Conservation (phyloP, 92 coral and sea anemone genomes). For the Micromussa lordhowensis region DNA sequence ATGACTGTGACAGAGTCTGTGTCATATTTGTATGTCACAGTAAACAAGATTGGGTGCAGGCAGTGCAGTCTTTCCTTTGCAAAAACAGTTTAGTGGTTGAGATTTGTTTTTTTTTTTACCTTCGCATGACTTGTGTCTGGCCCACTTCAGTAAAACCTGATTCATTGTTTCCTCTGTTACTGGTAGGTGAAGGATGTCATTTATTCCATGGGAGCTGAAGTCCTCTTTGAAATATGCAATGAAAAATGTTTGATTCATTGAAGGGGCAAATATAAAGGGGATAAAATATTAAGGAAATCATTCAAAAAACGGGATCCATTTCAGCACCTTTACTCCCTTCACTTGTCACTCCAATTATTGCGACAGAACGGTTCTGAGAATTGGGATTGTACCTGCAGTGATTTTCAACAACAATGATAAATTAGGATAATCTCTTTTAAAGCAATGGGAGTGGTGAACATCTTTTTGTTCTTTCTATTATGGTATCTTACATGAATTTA, state of each 20-base stretch:
- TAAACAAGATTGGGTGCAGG: no score
- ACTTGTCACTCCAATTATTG: slow-evolving; percentile 74
- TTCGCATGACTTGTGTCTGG: slow-evolving; percentile 68
- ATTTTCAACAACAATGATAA: background rate
- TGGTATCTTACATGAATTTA: background rate
- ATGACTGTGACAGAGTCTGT: no score
- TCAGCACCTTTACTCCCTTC: slow-evolving; percentile 40
- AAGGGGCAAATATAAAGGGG: background rate
- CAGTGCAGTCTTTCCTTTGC: no score
- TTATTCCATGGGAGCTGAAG: slow-evolving; percentile 65
- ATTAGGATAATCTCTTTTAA: no score
- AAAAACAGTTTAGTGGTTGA: background rate
- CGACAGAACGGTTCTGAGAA: slow-evolving; percentile 67
- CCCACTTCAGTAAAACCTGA: slow-evolving; percentile 80
- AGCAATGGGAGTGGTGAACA: background rate
- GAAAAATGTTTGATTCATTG: background rate
- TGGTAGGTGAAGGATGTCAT: slow-evolving; percentile 75
- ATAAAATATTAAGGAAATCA: background rate
- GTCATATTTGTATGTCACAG: no score
- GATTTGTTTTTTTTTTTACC: slow-evolving; percentile 33
- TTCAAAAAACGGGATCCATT: background rate
- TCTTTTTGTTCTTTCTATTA: background rate
- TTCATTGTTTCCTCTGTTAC: slow-evolving; percentile 61
- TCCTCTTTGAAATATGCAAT: slow-evolving; percentile 36
- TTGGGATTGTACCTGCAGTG: slow-evolving; percentile 67